Evolutionary conservation across 1,140 invertebrate genomes (phyloP).

Genomic region (Pantala flavescens): DNA sequence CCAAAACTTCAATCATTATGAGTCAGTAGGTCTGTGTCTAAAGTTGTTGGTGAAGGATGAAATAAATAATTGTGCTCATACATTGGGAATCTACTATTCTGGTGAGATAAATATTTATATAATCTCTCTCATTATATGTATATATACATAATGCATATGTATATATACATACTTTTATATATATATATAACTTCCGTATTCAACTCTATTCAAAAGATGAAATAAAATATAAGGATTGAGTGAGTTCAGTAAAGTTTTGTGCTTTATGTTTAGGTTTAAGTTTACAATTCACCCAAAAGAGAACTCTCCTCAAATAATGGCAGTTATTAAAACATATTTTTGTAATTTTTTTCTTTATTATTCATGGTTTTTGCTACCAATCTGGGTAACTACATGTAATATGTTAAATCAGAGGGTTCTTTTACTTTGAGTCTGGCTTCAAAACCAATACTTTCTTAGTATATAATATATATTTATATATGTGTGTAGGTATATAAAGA

Average conservation of each 20-base stretch:
- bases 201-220: not conserved
- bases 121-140: not conserved
- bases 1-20: not conserved
- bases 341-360: not conserved
- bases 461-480: slow-evolving; percentile 11
- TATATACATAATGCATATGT: not conserved
- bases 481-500: slow-evolving; percentile 10
- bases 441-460: slow-evolving; percentile 3
- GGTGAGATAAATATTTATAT: slow-evolving; percentile 4
- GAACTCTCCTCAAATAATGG: slow-evolving; percentile 5
- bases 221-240: slow-evolving; percentile 8
- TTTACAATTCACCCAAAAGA: slow-evolving; percentile 2
- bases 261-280: not conserved
- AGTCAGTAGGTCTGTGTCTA: not conserved
- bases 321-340: slow-evolving; percentile 1
- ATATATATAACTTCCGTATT: not conserved
- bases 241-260: not conserved
- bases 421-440: slow-evolving; percentile 3
- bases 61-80: slow-evolving; percentile 10
- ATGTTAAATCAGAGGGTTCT: not conserved
- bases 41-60: not conserved
- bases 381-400: not conserved
- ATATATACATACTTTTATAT: not conserved
- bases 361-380: not conserved
- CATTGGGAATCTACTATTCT: slow-evolving; percentile 9